phyloP scores from a whole-genome alignment of 2,797 vertebrate genomes.

The Dermochelys coriacea region DNA sequence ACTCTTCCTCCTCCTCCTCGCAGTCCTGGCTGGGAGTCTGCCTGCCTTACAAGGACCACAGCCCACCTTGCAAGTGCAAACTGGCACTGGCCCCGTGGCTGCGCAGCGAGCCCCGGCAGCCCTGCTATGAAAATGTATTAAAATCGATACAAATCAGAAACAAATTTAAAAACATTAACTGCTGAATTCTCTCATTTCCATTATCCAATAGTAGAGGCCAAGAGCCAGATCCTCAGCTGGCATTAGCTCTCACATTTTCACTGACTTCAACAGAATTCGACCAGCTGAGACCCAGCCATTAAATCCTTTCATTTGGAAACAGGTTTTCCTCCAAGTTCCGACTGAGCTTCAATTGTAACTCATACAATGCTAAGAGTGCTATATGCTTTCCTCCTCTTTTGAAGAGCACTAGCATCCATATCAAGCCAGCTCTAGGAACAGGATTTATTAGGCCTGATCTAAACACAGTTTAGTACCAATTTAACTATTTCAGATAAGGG shows the following conservation, averaged over 20 bases:
- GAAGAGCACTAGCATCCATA: background rate
- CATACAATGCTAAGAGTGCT: background rate
- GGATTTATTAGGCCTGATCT: background rate
- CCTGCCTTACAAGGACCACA: background rate
- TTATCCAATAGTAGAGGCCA: background rate
- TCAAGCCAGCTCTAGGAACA: fast-evolving
- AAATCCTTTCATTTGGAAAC: background rate
- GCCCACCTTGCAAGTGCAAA: background rate
- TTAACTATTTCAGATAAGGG: background rate
- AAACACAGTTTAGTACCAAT: background rate
- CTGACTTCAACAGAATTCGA: background rate
- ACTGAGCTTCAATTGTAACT: background rate
- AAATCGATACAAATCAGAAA: background rate
- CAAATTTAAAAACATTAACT: background rate
- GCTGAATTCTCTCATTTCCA: no score
- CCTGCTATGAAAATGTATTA: background rate
- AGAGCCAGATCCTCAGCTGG: background rate
- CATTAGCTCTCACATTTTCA: background rate
- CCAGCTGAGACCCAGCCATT: background rate
- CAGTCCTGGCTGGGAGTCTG: background rate
- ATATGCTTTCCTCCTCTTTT: background rate
- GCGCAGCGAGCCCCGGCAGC: no score
- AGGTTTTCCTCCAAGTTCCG: background rate
- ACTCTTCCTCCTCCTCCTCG: constrained; percentile 1
- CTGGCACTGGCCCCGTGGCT: background rate